Conservation (phyloP, 1,140 invertebrate genomes). For the Thaumatotibia leucotreta region DNA sequence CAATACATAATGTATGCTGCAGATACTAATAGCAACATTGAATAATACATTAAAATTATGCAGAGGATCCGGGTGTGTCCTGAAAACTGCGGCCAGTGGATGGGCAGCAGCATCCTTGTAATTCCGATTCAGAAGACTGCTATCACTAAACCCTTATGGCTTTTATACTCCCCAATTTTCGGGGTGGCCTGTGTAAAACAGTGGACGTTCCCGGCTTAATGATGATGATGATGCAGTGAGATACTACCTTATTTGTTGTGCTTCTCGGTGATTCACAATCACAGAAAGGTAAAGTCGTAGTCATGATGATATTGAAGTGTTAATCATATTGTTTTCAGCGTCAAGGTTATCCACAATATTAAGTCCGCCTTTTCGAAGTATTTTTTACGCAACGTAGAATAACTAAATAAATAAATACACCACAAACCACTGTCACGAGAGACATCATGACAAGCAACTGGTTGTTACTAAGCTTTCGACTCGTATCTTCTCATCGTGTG, state of each 20-base stretch:
- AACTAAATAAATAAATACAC: constrained; percentile 8
- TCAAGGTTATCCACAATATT: not conserved
- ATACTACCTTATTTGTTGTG: not conserved
- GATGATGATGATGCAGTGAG: too few species aligned
- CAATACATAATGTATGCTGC: too few species aligned
- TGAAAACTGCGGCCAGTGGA: too few species aligned
- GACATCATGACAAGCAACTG: constrained; percentile 5
- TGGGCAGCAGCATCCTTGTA: too few species aligned
- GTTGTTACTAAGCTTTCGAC: constrained; percentile 28
- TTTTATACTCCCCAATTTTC: too few species aligned
- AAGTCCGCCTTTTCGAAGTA: constrained; percentile 6
- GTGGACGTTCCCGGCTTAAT: too few species aligned
- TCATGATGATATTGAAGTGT: not conserved
- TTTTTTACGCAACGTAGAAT: not conserved
- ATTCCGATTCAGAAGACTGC: too few species aligned
- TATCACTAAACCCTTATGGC: too few species aligned
- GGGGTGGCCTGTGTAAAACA: too few species aligned
- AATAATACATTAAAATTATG: too few species aligned
- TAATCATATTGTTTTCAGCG: not conserved
- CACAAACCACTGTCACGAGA: constrained; percentile 4
- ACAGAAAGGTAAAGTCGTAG: not conserved
- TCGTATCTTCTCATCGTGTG: constrained; percentile 47
- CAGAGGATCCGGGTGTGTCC: too few species aligned
- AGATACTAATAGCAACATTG: too few species aligned
- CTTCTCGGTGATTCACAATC: not conserved